Base-by-base conservation (phyloP, 2,888 invertebrate genomes). In the Podabrus alpinus region DNA sequence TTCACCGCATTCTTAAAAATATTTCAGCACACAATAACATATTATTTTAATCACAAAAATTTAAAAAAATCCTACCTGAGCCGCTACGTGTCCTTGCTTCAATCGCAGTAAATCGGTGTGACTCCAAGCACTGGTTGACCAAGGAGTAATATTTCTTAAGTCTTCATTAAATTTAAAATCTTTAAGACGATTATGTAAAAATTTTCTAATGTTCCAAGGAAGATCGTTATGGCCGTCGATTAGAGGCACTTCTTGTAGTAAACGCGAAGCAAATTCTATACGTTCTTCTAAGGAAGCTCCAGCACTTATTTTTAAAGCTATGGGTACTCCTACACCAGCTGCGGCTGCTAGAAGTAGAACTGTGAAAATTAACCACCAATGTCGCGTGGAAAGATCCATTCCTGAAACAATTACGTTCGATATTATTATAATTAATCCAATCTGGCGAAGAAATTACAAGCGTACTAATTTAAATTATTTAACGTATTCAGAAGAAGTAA, bases 121-220 rank as follows among this genome's bases (percentile, higher is more conserved):
- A 82, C 93, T 93, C 94, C 94, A 94, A 80, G 91, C 91, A 85
- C 92, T 92, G 77, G 89, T 89, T 24, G 92, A 91, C 94, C 94
- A 94, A 13, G 93, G 94, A 81, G 90, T 90, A 64, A 92, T 91
- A 80, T 91, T 90, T 81, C 92, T 88, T 72, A 94, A 88, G 86
- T 93, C 92, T 86, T 92, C 90, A 80, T 91, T 91, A 86, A 94
- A 93, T 83, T 91, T 91, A 86, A 96, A 95, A 86, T 95, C 94
- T 86, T 94, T 94, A 82, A 96, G 92, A 86, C 94, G 93, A 88
- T 96, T 96, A 88, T 95, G 95, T 86, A 95, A 90, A 88, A 96
- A 95, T 88, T 95, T 95, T 80, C 96, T 90, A 86, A 96, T 95
- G 88, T 96, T 96, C 95, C 95, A 96, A 13, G 96, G 95, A 79